These are phyloP conservation scores for Sisyra terminalis DNA, from an alignment of 2,888 invertebrate genomes.

Conservation along the genomic window DNA sequence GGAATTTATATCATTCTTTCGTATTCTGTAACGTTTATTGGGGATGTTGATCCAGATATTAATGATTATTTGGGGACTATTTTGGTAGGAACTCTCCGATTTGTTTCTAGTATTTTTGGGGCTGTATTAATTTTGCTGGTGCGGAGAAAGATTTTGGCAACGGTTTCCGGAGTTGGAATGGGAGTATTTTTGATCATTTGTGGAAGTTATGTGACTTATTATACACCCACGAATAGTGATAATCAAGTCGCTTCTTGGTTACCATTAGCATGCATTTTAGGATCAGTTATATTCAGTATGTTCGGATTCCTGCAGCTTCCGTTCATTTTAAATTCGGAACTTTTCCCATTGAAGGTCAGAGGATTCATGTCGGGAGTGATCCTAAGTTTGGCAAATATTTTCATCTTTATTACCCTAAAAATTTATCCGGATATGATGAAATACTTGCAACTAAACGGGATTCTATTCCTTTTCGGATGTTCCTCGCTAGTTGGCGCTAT, in stretches of 20 bases:
- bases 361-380: constrained; percentile 54
- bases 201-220: constrained; percentile 22
- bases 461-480: constrained; percentile 42
- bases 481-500: constrained; percentile 41
- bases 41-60: constrained; percentile 42
- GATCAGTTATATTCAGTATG: constrained; percentile 58
- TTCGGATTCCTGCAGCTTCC: constrained; percentile 56
- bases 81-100: constrained; percentile 46
- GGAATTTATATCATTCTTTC: constrained; percentile 58
- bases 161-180: constrained; percentile 46
- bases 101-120: constrained; percentile 48
- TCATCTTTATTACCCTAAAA: constrained; percentile 54
- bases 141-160: constrained; percentile 42
- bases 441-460: constrained; percentile 40
- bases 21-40: constrained; percentile 54
- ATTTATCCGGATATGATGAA: constrained; percentile 45
- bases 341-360: constrained; percentile 50
- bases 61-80: constrained; percentile 54
- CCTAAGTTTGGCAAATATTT: constrained; percentile 48
- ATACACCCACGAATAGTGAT: constrained; percentile 19
- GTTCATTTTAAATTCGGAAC: constrained; percentile 58
- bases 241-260: constrained; percentile 22
- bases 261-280: constrained; percentile 41
- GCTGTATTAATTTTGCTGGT: constrained; percentile 47
- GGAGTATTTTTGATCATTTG: constrained; percentile 37